Evolutionary conservation across 53 echinoderm and acorn worm species (phyloP).

Genomic region (Stichopus horrens): DNA sequence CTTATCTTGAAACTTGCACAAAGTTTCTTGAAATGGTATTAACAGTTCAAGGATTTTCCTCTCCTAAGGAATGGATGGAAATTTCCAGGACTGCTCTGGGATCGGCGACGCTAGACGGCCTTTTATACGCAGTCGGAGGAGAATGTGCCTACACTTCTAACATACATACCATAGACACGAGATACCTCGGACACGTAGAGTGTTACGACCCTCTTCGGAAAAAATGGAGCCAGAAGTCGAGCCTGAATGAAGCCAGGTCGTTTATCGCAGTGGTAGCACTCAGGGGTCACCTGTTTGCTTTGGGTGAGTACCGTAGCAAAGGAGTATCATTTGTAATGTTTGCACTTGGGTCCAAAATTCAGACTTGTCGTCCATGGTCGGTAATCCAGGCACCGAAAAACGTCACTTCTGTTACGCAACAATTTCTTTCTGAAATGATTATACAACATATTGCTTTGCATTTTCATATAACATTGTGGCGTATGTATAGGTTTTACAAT

Average conservation of each 20-base stretch:
- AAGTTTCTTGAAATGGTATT: no score
- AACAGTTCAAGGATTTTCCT: conserved; percentile 47
- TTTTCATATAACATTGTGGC: no score
- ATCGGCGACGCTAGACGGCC: conserved; percentile 83
- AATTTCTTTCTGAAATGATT: no score
- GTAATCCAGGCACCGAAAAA: no score
- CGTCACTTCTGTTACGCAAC: no score
- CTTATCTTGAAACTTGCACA: no score
- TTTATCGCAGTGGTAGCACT: conserved; percentile 84
- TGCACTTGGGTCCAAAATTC: neutral
- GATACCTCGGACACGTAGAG: conserved; percentile 92
- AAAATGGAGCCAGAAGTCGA: conserved; percentile 71
- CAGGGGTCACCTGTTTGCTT: conserved; percentile 73
- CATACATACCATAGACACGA: conserved; percentile 78
- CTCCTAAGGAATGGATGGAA: conserved; percentile 82
- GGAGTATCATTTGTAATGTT: neutral
- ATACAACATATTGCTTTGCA: no score
- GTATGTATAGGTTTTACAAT: no score
- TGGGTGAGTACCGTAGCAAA: no score
- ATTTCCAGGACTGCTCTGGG: conserved; percentile 94
- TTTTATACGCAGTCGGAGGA: conserved; percentile 89
- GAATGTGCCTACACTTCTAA: conserved; percentile 91
- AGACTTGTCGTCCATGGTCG: neutral
- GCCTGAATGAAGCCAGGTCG: conserved; percentile 80
- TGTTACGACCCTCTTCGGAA: conserved; percentile 91